Conservation (phyloP, 2,888 invertebrate genomes). For the Phlogophora meticulosa region DNA sequence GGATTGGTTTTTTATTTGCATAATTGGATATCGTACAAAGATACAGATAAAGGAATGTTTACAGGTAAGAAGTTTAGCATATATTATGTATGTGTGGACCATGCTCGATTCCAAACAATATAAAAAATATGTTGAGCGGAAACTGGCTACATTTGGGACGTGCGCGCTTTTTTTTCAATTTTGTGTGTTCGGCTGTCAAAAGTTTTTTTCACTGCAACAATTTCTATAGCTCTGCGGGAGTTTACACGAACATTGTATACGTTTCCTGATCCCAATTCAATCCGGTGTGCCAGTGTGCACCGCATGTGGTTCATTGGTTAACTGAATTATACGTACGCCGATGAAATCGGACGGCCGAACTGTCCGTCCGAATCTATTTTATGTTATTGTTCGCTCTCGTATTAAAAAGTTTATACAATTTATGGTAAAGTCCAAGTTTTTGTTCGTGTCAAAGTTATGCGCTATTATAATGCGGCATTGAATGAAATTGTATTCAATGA, state of each 20-base stretch:
- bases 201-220: conserved; percentile 77
- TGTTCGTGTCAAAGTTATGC: conserved; percentile 62
- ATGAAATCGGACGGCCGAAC: conserved; percentile 74
- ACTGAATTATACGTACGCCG: conserved; percentile 85
- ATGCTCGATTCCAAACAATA: conserved; percentile 40
- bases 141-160: conserved; percentile 50
- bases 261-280: conserved; percentile 81
- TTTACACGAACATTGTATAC: conserved; percentile 77
- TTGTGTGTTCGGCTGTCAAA: conserved; percentile 67
- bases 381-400: conserved; percentile 74
- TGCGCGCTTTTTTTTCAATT: conserved; percentile 60
- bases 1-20: conserved; percentile 49
- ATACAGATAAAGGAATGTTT: conserved; percentile 30
- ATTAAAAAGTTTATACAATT: conserved; percentile 66
- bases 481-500: conserved; percentile 57
- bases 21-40: conserved; percentile 34
- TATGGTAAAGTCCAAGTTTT: conserved; percentile 60
- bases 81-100: conserved; percentile 27
- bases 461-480: conserved; percentile 54
- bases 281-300: conserved; percentile 79
- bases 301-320: conserved; percentile 86
- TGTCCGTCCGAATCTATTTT: conserved; percentile 68
- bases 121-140: conserved; percentile 59
- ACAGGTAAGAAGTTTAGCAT: conserved; percentile 38
- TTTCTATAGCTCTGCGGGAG: conserved; percentile 84